Conservation (phyloP, 2,113 vertebrate species). For the Triplophysa tibetana region DNA sequence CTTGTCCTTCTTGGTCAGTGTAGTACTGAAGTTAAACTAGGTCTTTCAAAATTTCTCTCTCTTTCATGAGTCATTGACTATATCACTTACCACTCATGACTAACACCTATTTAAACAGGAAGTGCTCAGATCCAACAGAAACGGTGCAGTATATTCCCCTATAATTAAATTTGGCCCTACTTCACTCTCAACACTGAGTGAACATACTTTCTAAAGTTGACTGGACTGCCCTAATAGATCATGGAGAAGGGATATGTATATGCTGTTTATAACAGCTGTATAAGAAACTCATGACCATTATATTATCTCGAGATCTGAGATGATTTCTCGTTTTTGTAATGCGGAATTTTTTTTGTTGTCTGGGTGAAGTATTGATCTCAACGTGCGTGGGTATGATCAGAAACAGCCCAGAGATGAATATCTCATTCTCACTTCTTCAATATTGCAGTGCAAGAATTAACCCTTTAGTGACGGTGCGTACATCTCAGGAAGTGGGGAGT, state of each 20-base stretch:
- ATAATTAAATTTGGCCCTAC: not conserved
- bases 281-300: not conserved
- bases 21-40: constrained; percentile 58
- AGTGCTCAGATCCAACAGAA: constrained; percentile 3
- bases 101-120: constrained; percentile 25
- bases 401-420: constrained; percentile 46
- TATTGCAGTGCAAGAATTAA: constrained; percentile 39
- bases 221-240: not conserved
- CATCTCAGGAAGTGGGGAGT: constrained; percentile 57
- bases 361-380: constrained; percentile 64
- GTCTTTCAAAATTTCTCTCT: constrained; percentile 13
- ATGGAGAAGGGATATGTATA: not conserved
- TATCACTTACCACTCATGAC: constrained; percentile 26
- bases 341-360: constrained; percentile 54
- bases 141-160: not conserved
- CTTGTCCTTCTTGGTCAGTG: constrained; percentile 54
- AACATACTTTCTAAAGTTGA: not conserved
- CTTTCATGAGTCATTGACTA: not conserved
- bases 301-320: not conserved
- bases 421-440: constrained; percentile 41
- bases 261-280: not conserved
- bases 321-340: not conserved
- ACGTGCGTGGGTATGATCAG: constrained; percentile 61
- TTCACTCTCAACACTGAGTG: not conserved
- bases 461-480: constrained; percentile 39